Base-by-base conservation (phyloP, 2,797 vertebrate genomes). In the Cuniculus paca region DNA sequence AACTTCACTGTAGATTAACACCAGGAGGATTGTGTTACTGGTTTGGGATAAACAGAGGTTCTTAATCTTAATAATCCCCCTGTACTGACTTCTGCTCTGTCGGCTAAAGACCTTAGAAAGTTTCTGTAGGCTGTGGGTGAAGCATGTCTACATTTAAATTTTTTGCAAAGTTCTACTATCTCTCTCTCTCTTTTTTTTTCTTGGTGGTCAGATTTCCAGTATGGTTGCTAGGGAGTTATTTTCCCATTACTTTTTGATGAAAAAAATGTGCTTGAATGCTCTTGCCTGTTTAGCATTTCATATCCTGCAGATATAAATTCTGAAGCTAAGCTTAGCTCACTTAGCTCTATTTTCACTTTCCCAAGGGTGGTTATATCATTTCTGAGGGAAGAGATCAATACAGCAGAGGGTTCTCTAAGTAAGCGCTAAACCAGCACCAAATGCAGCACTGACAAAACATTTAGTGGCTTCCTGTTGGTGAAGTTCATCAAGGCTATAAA, bases 331-430 rank as follows among this genome's bases (percentile, higher is more conserved):
- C 74, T 95, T 91, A 89, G 91, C 81, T 95, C 58, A 75, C 48
- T n/a, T 8, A 83, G 56, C 89, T 94, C n/a, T 91, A 90, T 84
- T 95, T 95, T 93, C 79, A 63, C 80, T 93, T 93, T 75, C 90
- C 82, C 63, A 63, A 74, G 58, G 84, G 54, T 63, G 81, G 95
- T 70, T 93, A 56, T 86, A 84, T 95, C 97, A 93, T 96, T 97
- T 96, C 80, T 94, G 78, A 97, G 83, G 92, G 95, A 95, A 95
- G 65, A 88, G 81, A 97, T 97, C 74, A 61, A 96, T 97, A 94
- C 0, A 7, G 84, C 94, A 90, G 80, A 95, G 34, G 54, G 54
- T 90, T 94, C 68, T 97, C 89, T 88, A 95, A 94, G 93, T 86
- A 92, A 91, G 65, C 74, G 63, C 83, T 88, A 96, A 96, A 86